Percentiles rank a stretch among this genome's conserved stretches.
Conservation (phyloP, 2,113 vertebrate species). For the Pedionomus torquatus region DNA sequence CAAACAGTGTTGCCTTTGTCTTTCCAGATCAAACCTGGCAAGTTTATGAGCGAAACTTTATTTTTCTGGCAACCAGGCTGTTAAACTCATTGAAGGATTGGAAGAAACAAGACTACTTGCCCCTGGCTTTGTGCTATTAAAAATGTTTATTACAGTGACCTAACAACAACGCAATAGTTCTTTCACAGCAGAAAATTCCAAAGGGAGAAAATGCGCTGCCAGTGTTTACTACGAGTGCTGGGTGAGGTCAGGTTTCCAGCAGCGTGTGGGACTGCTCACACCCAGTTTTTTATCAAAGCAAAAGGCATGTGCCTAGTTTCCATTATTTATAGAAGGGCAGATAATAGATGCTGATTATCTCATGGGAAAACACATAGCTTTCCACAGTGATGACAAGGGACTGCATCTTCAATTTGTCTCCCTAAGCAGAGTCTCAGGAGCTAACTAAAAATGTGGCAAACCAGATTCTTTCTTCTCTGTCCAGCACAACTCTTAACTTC, state of each 20-base stretch:
- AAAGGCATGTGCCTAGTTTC: not conserved
- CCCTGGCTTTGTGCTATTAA: conserved; percentile 22
- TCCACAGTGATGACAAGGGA: not conserved
- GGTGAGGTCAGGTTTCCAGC: conserved; percentile 10
- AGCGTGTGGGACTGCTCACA: not conserved
- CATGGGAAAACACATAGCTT: not conserved
- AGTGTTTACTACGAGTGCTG: not conserved
- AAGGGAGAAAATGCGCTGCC: not conserved
- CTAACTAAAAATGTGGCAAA: not conserved
- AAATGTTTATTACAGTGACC: conserved; percentile 12
- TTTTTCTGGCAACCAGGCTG: conserved; percentile 11
- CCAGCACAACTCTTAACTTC: not conserved
- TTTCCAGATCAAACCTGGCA: conserved; percentile 7
- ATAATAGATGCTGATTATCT: not conserved
- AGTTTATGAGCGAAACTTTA: conserved; percentile 5
- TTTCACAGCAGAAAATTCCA: not conserved
- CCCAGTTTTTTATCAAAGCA: not conserved
- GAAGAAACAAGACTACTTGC: not conserved
- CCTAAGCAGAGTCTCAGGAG: not conserved
- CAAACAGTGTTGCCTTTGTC: conserved; percentile 14
- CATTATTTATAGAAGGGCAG: not conserved
- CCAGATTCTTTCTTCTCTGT: not conserved
- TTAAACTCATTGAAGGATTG: conserved; percentile 19
- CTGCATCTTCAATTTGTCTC: not conserved
- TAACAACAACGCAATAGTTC: not conserved